Base-by-base conservation (phyloP, 2,888 invertebrate genomes). In the Hemaris fuciformis region DNA sequence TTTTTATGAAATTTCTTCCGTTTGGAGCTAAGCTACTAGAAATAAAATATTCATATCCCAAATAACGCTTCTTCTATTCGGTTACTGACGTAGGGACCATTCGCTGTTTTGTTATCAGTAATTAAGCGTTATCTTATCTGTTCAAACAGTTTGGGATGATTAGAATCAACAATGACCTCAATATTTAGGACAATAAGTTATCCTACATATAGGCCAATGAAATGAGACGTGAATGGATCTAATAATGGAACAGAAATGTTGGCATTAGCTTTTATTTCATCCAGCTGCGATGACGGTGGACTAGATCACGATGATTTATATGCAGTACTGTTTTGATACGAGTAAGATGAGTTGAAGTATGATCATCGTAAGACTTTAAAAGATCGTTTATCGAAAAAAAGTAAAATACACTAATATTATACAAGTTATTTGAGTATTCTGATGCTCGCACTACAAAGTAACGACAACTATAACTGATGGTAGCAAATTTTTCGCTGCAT, bases 111-210 rank as follows among this genome's bases (percentile, higher is more conserved):
- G 46, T 46, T 23, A 22, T 23, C 46, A 5, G 13, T 4, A 27
- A 2, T 6, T n/a, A 13, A 46, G 1, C 15, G 7, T 15, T 25
- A 31, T 31, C 15, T 31, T 53, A 31, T 53, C 53, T 31, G 10
- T 10, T 53, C 2, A 27, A 10, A 18, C 31, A 53, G 15, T 53
- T 53, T 27, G 15, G 48, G 48, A 31, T 25, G 53, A 62, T 60
- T 31, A 38, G n/a, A 38, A 48, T 15, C 57, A 63, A 46, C 63
- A 63, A 42, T 63, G 57, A 25, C 57, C 48, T 27, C 25, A 53
- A 27, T 53, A 53, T 27, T 31, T 31, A 53, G 27, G 48, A 53
- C 31, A 53, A 4, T 13, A 45, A 31, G 18, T 31, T 31, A 53
- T 53, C 31, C 8, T 27, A 13, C 1, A 53, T 31, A 53, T 53